Evolutionary conservation across 2,888 invertebrate genomes (phyloP), one percentile per base, ranked within the genome.

Genomic region (Pogonocherus hispidulus): DNA sequence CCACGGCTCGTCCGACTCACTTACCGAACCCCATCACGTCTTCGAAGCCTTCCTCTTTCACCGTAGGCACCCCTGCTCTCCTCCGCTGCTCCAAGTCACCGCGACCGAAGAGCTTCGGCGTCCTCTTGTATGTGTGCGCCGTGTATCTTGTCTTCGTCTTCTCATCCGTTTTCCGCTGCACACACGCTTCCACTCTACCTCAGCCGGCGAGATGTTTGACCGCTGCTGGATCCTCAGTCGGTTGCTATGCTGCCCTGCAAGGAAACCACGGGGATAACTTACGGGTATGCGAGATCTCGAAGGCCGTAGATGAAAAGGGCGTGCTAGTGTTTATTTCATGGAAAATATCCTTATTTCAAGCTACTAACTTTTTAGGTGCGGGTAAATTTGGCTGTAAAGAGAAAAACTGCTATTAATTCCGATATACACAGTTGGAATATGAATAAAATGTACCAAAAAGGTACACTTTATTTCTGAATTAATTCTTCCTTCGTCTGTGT

Each of bases 221-320:
- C 69, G 71, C 64, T 63, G 63, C 67, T n/a, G n/a, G n/a, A n/a
- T n/a, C n/a, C n/a, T n/a, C n/a, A n/a, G n/a, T 63, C 66, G 64
- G 71, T 71, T 71, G 71, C 71, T 71, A 71, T 69, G 71, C 71
- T 37, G 66, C 46, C 35, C 47, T 63, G 56, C 57, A 70, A 49
- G 35, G 63, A 49, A 54, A 14, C 65, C 64, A 51, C 57, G 46
- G 52, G 41, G 16, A 63, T 63, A 63, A 56, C 60, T 59, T n/a
- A n/a, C n/a, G n/a, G n/a, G n/a, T n/a, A 2, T 5, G n/a, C 14
- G 41, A 14, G 41, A 14, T 14, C 41, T 49, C 49, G 46, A 14
- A 56, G 65, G 27, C 55, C 62, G 51, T 27, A 19, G 32, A n/a
- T n/a, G 41, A 14, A 11, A 8, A n/a, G 9, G 8, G 9, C 32